Base-by-base conservation (phyloP, 2,888 invertebrate genomes). In the Phania funesta region DNA sequence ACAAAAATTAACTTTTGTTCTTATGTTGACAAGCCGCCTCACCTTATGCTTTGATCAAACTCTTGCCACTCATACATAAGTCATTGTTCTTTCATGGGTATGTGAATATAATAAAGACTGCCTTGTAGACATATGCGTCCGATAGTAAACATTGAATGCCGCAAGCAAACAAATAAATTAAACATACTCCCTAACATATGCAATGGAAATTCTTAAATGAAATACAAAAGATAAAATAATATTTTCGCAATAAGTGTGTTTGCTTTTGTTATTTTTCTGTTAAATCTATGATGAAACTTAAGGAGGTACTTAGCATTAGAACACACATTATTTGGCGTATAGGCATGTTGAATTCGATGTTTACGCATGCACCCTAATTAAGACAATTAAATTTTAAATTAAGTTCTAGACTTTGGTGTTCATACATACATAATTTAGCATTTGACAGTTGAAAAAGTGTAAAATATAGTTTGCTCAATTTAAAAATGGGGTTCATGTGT, bases 141-240 rank as follows among this genome's bases (percentile, higher is more conserved):
- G 38, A 52, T 41, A 60, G 67, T 67, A 76, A 76, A 80, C 52
- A 80, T 44, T 32, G 32, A 76, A 54, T 71, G 80, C 60, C 76
- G 48, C 20, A 81, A 73, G 71, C 67, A 81, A 81, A 73, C 76
- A 76, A 44, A 81, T 76, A 81, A 76, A 81, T 81, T 80, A 71
- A 71, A 71, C 75, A 67, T 67, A 67, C 67, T 71, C 76, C 67
- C 60, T 67, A 77, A 77, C 46, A 60, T 73, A 81, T 71, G 81
- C 76, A 76, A 81, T 68, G 76, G 52, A 80, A 79, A 68, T 68
- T 35, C 60, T 62, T 41, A 52, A 67, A 79, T 18, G 20, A 65
- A 9, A 7, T 29, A 62, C 6, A 54, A 13, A 32, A 60, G 29
- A 41, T 38, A 64, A 64, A 79, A 58, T 73, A 67, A 73, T 67